Conservation (phyloP, 2,888 invertebrate species). For the Tholera decimalis region DNA sequence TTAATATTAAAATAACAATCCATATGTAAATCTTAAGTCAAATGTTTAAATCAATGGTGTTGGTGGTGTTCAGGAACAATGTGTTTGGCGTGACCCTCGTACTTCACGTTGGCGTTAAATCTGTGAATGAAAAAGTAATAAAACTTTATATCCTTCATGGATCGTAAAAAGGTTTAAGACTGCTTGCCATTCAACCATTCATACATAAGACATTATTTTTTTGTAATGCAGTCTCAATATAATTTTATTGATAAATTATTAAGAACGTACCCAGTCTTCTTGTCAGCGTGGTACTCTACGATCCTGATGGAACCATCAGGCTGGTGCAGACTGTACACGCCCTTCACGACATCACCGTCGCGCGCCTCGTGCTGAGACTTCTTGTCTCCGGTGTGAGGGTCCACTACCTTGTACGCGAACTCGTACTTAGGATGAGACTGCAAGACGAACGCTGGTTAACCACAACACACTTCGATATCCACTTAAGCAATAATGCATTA, state of each 20-base stretch:
- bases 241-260: not conserved
- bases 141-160: not conserved
- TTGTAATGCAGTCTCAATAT: not conserved
- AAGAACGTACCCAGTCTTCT: constrained; percentile 50
- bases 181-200: not conserved
- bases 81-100: constrained; percentile 65
- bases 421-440: constrained; percentile 88
- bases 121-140: constrained; percentile 45
- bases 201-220: not conserved
- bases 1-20: constrained; percentile 34
- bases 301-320: constrained; percentile 81
- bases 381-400: constrained; percentile 89
- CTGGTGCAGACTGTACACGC: constrained; percentile 86
- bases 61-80: constrained; percentile 59
- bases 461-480: no score
- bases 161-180: not conserved
- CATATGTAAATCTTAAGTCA: constrained; percentile 5
- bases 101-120: constrained; percentile 72
- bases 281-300: constrained; percentile 63
- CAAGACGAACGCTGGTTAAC: not conserved
- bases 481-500: no score
- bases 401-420: constrained; percentile 88
- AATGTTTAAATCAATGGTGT: constrained; percentile 38
- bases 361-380: constrained; percentile 89
- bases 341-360: constrained; percentile 91